phyloP scores from a whole-genome alignment of 2,113 vertebrate species.

The Sapajus apella region DNA sequence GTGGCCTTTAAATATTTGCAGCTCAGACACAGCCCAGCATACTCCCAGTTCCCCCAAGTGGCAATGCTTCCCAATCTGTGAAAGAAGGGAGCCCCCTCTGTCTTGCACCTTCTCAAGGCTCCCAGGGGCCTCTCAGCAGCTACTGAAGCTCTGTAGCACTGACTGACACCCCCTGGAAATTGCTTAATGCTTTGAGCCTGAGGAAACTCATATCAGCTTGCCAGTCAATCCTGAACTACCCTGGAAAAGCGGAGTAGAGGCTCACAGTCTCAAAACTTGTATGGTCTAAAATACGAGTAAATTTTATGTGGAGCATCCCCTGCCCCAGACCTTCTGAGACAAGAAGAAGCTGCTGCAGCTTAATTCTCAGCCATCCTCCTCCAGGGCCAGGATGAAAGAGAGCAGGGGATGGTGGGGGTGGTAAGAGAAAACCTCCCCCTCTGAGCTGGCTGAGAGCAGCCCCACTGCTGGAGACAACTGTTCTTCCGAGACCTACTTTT shows the following conservation, averaged over 20 bases:
- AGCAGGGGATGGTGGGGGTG: neutral
- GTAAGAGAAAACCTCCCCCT: neutral
- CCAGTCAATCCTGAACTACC: neutral
- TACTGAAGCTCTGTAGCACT: no score
- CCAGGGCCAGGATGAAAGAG: neutral
- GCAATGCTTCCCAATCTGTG: neutral
- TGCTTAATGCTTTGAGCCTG: neutral
- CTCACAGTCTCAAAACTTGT: neutral
- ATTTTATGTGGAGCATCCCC: neutral
- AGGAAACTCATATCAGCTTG: neutral
- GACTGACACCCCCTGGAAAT: neutral
- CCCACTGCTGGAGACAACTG: neutral
- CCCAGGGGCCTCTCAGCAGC: neutral
- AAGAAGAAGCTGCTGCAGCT: neutral
- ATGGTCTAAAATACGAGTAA: neutral
- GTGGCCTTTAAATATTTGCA: neutral
- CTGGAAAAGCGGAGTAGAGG: neutral
- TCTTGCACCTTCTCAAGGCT: neutral
- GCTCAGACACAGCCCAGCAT: rapidly evolving
- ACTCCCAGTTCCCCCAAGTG: neutral
- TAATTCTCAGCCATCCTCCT: neutral
- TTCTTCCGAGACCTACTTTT: neutral
- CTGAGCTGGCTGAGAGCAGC: neutral
- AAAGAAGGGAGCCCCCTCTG: neutral
- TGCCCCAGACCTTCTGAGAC: neutral